These are phyloP conservation scores for Xanthorhoe spadicearia DNA, from an alignment of 2,888 invertebrate genomes.

Conservation along the genomic window DNA sequence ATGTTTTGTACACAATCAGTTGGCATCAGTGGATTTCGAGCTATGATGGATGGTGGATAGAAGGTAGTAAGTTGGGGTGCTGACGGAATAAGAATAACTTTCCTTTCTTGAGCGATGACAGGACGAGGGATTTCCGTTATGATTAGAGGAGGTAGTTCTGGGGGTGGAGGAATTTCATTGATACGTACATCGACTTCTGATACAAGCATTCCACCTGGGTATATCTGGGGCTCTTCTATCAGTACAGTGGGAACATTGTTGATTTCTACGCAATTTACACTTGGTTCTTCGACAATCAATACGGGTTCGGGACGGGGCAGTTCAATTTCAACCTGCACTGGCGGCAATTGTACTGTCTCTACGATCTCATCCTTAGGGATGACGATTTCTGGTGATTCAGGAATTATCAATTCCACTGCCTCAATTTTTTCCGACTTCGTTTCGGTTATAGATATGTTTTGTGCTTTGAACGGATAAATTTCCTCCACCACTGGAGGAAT, in stretches of 20 bases:
- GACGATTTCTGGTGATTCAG: conserved; percentile 9
- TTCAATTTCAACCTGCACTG: conserved; percentile 15
- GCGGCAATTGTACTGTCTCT: conserved; percentile 6
- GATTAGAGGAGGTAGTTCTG: conserved; percentile 40
- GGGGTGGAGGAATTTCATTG: conserved; percentile 37
- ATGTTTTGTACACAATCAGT: conserved; percentile 50
- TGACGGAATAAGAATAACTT: conserved; percentile 40
- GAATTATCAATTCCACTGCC: conserved; percentile 21
- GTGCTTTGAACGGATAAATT: conserved; percentile 29
- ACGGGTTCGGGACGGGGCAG: conserved; percentile 4
- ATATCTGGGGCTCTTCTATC: conserved; percentile 21
- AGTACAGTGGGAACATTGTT: conserved; percentile 14
- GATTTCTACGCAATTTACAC: conserved; percentile 16
- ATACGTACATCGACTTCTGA: conserved; percentile 30
- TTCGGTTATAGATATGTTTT: conserved; percentile 8
- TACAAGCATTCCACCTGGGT: conserved; percentile 20
- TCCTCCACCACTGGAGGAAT: conserved; percentile 42
- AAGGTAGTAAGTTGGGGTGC: conserved; percentile 40
- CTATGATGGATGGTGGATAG: conserved; percentile 35
- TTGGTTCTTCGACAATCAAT: conserved; percentile 11
- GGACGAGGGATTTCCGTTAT: conserved; percentile 32
- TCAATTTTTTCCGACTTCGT: conserved; percentile 19
- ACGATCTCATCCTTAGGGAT: conserved; percentile 5
- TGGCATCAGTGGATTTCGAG: conserved; percentile 27
- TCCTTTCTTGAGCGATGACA: conserved; percentile 30